A percentile compares a stretch with the other conserved stretches of the same genome.
These are phyloP conservation scores for Polydrusus pterygomalis DNA, from an alignment of 2,888 invertebrate species.

Conservation along the genomic window DNA sequence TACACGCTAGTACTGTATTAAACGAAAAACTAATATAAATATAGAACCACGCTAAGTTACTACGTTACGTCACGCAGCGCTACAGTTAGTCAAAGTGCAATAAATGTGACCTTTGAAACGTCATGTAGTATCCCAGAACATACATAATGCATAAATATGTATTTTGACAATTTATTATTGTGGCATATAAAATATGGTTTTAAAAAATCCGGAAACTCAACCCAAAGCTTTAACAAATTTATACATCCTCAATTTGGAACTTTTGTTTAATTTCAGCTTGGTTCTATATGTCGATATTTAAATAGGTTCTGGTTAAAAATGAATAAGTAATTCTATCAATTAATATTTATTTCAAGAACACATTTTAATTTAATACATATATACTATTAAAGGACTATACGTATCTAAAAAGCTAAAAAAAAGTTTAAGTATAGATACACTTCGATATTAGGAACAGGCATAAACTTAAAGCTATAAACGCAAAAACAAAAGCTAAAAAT, in stretches of 20 bases:
- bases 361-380: conserved; percentile 23
- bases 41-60: too few species aligned
- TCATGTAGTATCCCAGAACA: too few species aligned
- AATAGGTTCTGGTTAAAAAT: neutral
- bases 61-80: too few species aligned
- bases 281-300: too few species aligned
- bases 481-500: conserved; percentile 44
- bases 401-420: conserved; percentile 29
- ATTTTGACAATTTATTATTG: too few species aligned
- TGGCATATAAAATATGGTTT: conserved; percentile 3
- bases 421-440: conserved; percentile 15
- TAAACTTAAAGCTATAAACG: conserved; percentile 44
- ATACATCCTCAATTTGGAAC: neutral
- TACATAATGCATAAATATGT: too few species aligned
- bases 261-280: too few species aligned
- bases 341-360: conserved; percentile 42
- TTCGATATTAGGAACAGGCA: conserved; percentile 49
- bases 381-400: conserved; percentile 30
- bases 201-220: neutral
- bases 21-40: too few species aligned
- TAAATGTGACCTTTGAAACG: too few species aligned
- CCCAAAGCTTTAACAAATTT: neutral
- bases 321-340: neutral
- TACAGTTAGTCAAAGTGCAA: too few species aligned
- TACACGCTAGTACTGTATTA: too few species aligned